These are phyloP conservation scores for Gopherus flavomarginatus DNA, from an alignment of 2,113 vertebrate genomes.

Conservation along the genomic window DNA sequence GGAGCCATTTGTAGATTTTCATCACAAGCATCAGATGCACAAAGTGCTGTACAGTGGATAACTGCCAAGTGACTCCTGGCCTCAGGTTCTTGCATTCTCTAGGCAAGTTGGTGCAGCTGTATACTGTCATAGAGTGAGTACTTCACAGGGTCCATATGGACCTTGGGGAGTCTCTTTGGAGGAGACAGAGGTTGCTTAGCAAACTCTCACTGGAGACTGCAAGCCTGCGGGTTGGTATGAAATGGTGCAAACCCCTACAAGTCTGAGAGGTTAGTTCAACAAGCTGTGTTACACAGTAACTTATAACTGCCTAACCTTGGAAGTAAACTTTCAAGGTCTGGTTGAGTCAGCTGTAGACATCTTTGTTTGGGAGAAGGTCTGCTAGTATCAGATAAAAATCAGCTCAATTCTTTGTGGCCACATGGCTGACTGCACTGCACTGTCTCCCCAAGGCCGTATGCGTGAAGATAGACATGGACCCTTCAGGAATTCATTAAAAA, in stretches of 20 bases:
- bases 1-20: neutral
- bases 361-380: neutral
- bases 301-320: neutral
- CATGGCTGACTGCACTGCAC: neutral
- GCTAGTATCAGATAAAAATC: neutral
- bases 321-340: rapidly evolving
- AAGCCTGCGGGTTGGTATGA: neutral
- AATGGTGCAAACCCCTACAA: neutral
- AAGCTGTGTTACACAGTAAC: neutral
- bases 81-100: neutral
- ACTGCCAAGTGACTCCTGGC: neutral
- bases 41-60: neutral
- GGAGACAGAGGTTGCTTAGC: neutral
- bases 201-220: neutral
- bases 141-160: neutral
- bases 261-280: neutral
- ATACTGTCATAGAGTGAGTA: neutral
- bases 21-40: neutral
- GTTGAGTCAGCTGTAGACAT: rapidly evolving
- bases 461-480: neutral
- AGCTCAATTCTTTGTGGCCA: neutral
- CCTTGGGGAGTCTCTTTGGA: neutral
- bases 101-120: neutral
- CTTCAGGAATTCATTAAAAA: neutral
- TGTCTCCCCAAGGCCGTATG: neutral